Evolutionary conservation across 2,888 invertebrate genomes (phyloP), one percentile per base, ranked within the genome.

Genomic region (Brachypterus glaber): DNA sequence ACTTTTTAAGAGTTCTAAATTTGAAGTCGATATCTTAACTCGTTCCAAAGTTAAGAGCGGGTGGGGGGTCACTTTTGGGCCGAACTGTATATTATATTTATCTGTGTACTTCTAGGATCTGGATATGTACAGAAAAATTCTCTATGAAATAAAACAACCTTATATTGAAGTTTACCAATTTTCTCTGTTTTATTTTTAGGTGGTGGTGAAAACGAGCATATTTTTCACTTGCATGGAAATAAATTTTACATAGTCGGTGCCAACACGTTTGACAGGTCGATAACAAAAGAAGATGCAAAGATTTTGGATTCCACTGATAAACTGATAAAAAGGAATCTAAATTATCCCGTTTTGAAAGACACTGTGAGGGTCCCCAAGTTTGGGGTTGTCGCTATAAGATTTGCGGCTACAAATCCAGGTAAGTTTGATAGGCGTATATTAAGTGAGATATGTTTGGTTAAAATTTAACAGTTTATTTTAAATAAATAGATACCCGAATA

Each of bases 151-250:
- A n/a, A n/a, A n/a, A n/a, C n/a, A n/a, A n/a, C n/a, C n/a, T n/a
- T n/a, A n/a, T n/a, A n/a, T n/a, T n/a, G n/a, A n/a, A n/a, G n/a
- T n/a, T n/a, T n/a, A n/a, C n/a, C n/a, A n/a, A 30, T 17, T 29
- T 15, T 34, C 12, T 1, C 2, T 21, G n/a, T 40, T 37, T 26
- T 25, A 39, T 47, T 60, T 61, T 1, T 64, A 79, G 80, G 76
- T 45, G 76, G 75, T 4, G 73, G 74, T 50, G 69, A 74, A 1
- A 73, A 77, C 4, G 73, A 73, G 50, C 74, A 82, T 58, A 76
- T 82, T 27, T 82, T 83, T 58, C 84, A 85, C 55, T 66, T 85
- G 1, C 85, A 85, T 54, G 85, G 85, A 14, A 75, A 83, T 65
- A 76, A 73, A 50, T 83, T 85, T 61, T 73, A 76, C 55, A 72